Evolutionary conservation across 1,140 invertebrate genomes (phyloP), one percentile per base, ranked within the genome.

Genomic region (Aplysia californica): DNA sequence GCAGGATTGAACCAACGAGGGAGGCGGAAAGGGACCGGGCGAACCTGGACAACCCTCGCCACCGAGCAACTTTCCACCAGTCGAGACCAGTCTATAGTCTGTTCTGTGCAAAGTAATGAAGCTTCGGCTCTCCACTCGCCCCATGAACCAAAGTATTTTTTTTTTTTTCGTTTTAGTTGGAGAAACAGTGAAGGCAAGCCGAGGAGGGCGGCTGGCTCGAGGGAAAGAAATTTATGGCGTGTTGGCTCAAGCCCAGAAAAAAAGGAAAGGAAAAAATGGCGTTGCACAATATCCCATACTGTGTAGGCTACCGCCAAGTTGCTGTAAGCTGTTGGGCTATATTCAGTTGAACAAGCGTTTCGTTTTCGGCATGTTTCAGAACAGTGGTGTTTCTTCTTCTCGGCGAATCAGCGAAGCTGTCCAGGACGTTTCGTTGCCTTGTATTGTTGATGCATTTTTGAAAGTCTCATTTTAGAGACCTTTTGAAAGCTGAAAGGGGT

Each of bases 21-120:
- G 67, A 3, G 29, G 68, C 3, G 15, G 58, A 70, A 70, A 0
- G 33, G 29, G 23, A 70, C 2, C 33, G 2, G 68, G 68, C 38
- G 66, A 68, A 44, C 0, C 0, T 41, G 39, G 15, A 41, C n/a
- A n/a, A n/a, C n/a, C n/a, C 66, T 5, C 31, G 58, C 6, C 20
- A n/a, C 58, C 58, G 29, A 10, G 23, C 33, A 66, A 35, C 10
- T 15, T 35, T 26, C 41, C 31, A 23, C n/a, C 6, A 31, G 18
- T 70, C n/a, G 31, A 2, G n/a, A n/a, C n/a, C n/a, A n/a, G n/a
- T n/a, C 38, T 70, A 70, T 70, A 70, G 68, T 70, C 68, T 70
- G 68, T 70, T 70, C 58, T 55, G 36, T 10, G 10, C 3, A 26
- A 56, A 20, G 33, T 70, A 33, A 2, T 41, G 66, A n/a, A n/a